Evolutionary conservation across 2,797 vertebrate genomes (phyloP), one percentile per base, ranked within the genome.

Genomic region (Pangasius krempfi): DNA sequence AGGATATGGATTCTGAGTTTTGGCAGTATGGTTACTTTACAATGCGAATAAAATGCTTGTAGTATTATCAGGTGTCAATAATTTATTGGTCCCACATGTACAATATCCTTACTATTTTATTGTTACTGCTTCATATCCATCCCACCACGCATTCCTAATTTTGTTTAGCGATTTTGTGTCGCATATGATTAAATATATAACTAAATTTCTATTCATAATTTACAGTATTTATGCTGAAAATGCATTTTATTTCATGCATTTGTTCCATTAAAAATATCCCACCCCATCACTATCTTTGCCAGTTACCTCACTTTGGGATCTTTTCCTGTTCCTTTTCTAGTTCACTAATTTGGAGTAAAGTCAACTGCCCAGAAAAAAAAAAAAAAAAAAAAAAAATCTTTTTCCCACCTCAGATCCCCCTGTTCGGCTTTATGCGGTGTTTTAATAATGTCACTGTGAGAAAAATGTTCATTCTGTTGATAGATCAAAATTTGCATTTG

Each of bases 341-440:
- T 80, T 80, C 52, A 58, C 30, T 25, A 37, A 30, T 58, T 56
- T 58, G 54, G 54, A 80, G 78, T 58, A 37, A 80, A 80, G 10
- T 80, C 78, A 58, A 80, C 54, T 37, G n/a, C 18, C 78, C 78
- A 54, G 25, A 25, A 79, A 79, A 52, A 22, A 76, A 73, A 50
- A 54, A 47, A 5, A 27, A 25, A 79, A 79, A 52, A 22, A 76
- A 73, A 50, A 54, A 47, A 5, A 27, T 73, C 72, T 5, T 22
- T 18, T 52, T 56, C 78, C 52, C 20, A 20, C 20, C 40, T 81
- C 33, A 27, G 33, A 62, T 56, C 52, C 52, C 9, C 37, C 44
- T 27, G 5, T 20, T 76, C 8, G 20, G 25, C 44, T 76, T 50
- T 50, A n/a, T 2, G 3, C 47, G 22, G 40, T 75, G 18, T 72